Percentiles rank a stretch among this genome's conserved stretches.
Evolutionary conservation across 2,888 invertebrate genomes (phyloP).

Genomic region (Eupeodes latifasciatus): DNA sequence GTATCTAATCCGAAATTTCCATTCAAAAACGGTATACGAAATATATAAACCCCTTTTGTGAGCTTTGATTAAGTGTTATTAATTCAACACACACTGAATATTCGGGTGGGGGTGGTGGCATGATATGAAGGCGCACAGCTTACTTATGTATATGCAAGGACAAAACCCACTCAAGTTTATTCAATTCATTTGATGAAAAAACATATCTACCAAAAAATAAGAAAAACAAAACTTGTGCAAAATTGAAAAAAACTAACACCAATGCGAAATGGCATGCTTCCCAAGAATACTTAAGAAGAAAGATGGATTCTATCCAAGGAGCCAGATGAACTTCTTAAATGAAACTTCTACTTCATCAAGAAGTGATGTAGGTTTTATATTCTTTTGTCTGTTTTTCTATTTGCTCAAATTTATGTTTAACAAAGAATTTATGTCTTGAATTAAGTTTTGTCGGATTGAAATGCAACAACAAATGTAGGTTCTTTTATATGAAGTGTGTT

Average conservation of each 20-base stretch:
- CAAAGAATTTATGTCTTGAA: conserved; percentile 12
- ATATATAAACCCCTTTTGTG: neutral
- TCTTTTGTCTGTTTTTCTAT: neutral
- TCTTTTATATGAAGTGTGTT: neutral
- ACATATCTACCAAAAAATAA: neutral
- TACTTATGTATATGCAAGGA: neutral
- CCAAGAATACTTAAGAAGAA: conserved; percentile 58
- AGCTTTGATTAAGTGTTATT: conserved; percentile 14
- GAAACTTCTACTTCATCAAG: conserved; percentile 16
- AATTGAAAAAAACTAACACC: conserved; percentile 22
- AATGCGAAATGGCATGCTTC: conserved; percentile 67
- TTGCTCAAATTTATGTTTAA: neutral
- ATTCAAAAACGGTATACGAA: neutral
- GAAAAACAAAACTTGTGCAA: neutral
- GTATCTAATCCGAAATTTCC: neutral
- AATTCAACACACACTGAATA: conserved; percentile 2
- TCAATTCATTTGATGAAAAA: conserved; percentile 1
- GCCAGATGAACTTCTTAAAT: conserved; percentile 13
- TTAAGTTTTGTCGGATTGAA: neutral
- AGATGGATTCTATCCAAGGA: conserved; percentile 61
- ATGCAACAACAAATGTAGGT: neutral
- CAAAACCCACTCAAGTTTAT: neutral
- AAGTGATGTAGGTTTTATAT: conserved; percentile 7
- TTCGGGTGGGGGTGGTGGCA: neutral
- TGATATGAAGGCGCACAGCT: neutral